Evolutionary conservation across 2,797 vertebrate species (phyloP).

Genomic region (Babyrousa celebensis): DNA sequence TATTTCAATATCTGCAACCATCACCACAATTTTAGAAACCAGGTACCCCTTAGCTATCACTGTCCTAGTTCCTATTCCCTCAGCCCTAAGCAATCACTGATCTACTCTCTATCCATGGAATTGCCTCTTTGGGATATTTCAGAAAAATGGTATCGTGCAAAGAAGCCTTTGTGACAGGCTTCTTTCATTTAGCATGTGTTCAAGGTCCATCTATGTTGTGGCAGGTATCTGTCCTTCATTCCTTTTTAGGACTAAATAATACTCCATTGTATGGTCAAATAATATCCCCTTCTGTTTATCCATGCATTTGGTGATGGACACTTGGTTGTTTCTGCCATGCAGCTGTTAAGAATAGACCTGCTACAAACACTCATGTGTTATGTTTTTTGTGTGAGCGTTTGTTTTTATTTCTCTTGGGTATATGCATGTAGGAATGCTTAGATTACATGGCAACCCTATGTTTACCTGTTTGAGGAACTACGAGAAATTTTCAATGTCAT

Average conservation of each 20-base stretch:
- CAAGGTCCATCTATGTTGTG: neutral
- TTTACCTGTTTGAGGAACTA: slow-evolving; percentile 16
- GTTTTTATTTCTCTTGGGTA: slow-evolving; percentile 41
- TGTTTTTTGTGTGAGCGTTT: neutral
- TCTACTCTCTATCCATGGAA: neutral
- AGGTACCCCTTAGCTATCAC: neutral
- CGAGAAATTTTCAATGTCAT: neutral
- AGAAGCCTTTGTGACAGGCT: neutral
- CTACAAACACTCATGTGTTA: neutral
- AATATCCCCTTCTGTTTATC: neutral
- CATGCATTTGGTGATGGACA: neutral
- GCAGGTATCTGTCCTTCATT: neutral
- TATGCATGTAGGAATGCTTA: neutral
- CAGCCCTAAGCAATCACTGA: neutral
- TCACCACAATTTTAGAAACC: neutral
- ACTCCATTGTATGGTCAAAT: slow-evolving; percentile 1
- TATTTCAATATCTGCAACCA: neutral
- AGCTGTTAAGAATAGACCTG: neutral
- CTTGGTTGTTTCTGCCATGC: neutral
- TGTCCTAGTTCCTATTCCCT: neutral
- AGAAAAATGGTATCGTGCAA: neutral
- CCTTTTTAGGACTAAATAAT: slow-evolving; percentile 18
- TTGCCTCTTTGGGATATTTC: neutral
- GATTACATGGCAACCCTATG: neutral
- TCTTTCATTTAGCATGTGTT: slow-evolving; percentile 61